Base-by-base conservation (phyloP, 2,797 vertebrate genomes). In the Sciaenops ocellatus region DNA sequence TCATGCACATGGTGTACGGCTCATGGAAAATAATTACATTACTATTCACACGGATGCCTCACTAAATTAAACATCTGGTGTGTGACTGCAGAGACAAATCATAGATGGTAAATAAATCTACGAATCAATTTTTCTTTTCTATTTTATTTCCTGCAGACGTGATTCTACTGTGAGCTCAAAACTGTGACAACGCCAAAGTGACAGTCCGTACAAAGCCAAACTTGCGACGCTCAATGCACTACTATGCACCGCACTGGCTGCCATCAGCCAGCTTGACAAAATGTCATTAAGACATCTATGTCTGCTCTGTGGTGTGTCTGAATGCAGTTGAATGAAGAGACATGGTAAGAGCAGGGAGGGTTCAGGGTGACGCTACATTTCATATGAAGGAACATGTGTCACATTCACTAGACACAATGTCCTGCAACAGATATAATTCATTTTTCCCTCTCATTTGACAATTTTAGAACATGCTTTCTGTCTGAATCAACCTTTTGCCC, bases 1-100 rank as follows among this genome's bases (percentile, higher is more conserved):
- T 92, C 79, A 76, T 70, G 71, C 78, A 63, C 85, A 62, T 26
- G 55, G 51, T 68, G 73, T 28, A 34, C 24, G 61, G 69, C 68
- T 87, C 69, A 56, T 65, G 62, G 42, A 81, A 85, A 80, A 85
- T 83, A 84, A 88, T 87, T 78, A 74, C 77, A 84, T 87, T 78
- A 60, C 69, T 71, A 72, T 79, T 85, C 65, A 85, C 69, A 65
- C 54, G 61, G 34, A 86, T 56, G 52, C 66, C 63, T 79, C 56
- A n/a, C 66, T 34, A 52, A 75, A 80, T 66, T 42, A 85, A 86
- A 82, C 83, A 87, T 85, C 83, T 84, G 82, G 63, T 60, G 47
- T 47, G 57, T 11, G 11, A 76, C 72, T 61, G 54, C 18, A 65
- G 38, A 56, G 69, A 57, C 38, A 67, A 56, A 72, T 52, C 44